phyloP scores from a whole-genome alignment of 2,797 vertebrate species.

The Enteromius argenteus region DNA sequence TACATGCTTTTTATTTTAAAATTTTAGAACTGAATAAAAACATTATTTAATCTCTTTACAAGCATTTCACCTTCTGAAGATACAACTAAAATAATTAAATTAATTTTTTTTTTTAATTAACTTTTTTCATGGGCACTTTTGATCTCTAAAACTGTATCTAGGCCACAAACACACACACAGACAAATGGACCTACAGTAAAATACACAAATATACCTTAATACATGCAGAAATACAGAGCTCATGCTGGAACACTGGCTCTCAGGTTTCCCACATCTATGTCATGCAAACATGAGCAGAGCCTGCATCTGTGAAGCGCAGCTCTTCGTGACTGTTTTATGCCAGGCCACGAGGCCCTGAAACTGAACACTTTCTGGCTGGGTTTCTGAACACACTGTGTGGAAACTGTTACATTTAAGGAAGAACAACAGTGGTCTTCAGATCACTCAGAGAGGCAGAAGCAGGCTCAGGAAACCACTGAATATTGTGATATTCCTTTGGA shows the following conservation, averaged over 20 bases:
- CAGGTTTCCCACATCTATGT: conserved; percentile 13
- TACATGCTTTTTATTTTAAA: background rate
- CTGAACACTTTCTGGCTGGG: conserved; percentile 8
- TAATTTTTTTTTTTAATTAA: too few relatives aligned
- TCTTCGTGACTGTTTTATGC: conserved; percentile 31
- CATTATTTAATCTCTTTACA: background rate
- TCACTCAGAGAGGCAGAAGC: conserved; percentile 8
- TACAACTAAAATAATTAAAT: background rate
- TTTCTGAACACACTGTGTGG: conserved; percentile 36
- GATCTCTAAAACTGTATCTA: background rate
- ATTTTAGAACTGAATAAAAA: background rate
- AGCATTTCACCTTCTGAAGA: background rate
- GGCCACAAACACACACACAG: background rate
- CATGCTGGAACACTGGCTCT: background rate
- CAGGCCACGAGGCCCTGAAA: conserved; percentile 34
- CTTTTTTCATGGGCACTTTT: background rate
- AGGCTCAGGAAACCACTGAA: conserved; percentile 32
- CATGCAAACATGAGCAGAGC: conserved; percentile 12
- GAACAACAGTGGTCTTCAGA: conserved; percentile 24
- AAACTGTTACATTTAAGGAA: conserved; percentile 36
- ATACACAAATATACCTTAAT: background rate
- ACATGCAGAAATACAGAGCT: conserved; percentile 5
- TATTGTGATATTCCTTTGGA: conserved; percentile 34
- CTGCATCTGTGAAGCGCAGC: background rate
- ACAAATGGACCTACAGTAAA: background rate